Percentiles rank a stretch among this genome's conserved stretches.
Conservation (phyloP, 2,113 vertebrate species). For the Hyaena hyaena region DNA sequence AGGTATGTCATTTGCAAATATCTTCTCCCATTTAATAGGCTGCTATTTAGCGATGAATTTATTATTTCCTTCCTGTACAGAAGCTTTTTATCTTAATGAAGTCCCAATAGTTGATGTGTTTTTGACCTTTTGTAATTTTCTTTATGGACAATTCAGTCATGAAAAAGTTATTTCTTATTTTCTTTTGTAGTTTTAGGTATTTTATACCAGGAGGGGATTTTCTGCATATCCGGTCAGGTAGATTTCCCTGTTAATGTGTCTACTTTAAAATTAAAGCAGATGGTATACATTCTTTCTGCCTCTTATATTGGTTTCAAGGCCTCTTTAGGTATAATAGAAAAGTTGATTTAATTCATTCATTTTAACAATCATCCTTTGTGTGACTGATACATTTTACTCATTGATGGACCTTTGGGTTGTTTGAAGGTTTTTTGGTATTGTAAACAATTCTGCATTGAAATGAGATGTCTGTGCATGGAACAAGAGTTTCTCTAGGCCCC, state of each 20-base stretch:
- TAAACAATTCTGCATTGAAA: background rate
- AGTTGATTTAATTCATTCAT: background rate
- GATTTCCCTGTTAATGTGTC: background rate
- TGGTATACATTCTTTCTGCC: background rate
- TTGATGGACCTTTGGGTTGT: background rate
- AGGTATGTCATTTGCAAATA: no score
- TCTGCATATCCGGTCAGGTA: background rate
- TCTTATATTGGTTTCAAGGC: constrained; percentile 30
- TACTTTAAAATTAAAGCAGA: background rate
- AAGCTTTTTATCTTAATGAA: no score
- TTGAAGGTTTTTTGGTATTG: constrained; percentile 11
- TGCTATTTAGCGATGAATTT: no score
- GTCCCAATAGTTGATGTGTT: background rate
- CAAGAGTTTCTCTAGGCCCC: background rate
- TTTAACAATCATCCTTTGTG: background rate
- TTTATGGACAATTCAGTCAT: background rate
- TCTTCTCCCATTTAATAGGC: no score
- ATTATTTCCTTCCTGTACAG: no score
- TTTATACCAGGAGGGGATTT: background rate
- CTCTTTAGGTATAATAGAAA: background rate
- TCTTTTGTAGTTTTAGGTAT: background rate
- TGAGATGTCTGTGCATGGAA: background rate
- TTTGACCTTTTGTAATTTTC: background rate
- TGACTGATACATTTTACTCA: background rate
- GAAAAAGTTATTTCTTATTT: background rate